These are phyloP conservation scores for Drosophila nr. perissopoda DNA, from an alignment of 2,888 invertebrate genomes.

Conservation along the genomic window DNA sequence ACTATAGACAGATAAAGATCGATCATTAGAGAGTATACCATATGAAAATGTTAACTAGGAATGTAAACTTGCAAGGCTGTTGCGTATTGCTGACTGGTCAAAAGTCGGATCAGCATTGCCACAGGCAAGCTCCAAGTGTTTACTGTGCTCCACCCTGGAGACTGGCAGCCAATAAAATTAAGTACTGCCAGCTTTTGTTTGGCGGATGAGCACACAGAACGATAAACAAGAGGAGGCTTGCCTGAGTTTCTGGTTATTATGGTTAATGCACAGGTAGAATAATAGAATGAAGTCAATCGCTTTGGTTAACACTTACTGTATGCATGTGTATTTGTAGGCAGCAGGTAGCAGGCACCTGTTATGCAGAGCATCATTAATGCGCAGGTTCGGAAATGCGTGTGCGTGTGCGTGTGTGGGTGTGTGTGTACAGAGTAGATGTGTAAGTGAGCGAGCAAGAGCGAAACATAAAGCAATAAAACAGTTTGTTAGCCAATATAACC, in stretches of 20 bases:
- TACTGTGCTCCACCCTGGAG: conserved; percentile 71
- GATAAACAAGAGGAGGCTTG: conserved; percentile 45
- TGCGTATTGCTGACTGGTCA: conserved; percentile 1
- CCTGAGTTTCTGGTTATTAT: conserved; percentile 17
- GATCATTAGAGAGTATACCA: neutral
- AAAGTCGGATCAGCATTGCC: conserved; percentile 1
- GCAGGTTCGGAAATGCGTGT: conserved; percentile 53
- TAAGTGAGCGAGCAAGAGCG: conserved; percentile 39
- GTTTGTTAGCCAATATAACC: conserved; percentile 62
- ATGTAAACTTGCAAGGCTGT: conserved; percentile 29
- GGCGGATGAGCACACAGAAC: conserved; percentile 57
- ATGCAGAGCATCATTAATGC: conserved; percentile 56
- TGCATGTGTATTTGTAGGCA: conserved; percentile 88
- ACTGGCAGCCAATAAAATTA: conserved; percentile 41
- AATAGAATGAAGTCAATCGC: neutral
- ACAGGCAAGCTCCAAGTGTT: conserved; percentile 43
- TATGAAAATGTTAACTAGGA: neutral
- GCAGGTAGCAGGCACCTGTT: conserved; percentile 87
- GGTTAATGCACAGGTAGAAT: conserved; percentile 24
- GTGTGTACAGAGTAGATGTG: conserved; percentile 21
- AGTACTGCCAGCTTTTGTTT: conserved; percentile 71
- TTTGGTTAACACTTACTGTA: conserved; percentile 87
- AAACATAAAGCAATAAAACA: conserved; percentile 71
- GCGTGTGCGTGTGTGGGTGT: conserved; percentile 31
- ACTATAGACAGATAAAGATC: conserved; percentile 78